phyloP scores from a whole-genome alignment of 2,888 invertebrate species.

The Blera fallax region DNA sequence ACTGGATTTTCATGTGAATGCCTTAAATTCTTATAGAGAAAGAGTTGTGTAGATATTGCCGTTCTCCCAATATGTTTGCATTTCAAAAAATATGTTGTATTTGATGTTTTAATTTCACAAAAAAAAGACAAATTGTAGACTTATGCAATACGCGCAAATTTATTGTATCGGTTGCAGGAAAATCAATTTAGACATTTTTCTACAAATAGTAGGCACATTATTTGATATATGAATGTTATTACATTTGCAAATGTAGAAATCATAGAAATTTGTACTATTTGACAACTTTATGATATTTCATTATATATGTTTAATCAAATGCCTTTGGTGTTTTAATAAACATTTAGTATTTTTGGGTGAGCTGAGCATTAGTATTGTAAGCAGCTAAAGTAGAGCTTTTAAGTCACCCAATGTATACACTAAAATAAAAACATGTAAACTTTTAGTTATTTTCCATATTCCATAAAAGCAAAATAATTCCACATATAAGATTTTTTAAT shows the following conservation, averaged over 20 bases:
- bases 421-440: slow-evolving; percentile 22
- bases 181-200: slow-evolving; percentile 1
- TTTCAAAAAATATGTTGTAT: background rate
- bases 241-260: slow-evolving; percentile 14
- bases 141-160: slow-evolving; percentile 8
- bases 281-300: slow-evolving; percentile 38
- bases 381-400: slow-evolving; percentile 46
- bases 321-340: slow-evolving; percentile 11
- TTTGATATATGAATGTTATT: slow-evolving; percentile 10
- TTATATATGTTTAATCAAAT: slow-evolving; percentile 15
- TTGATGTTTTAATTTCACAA: background rate
- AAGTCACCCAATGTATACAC: slow-evolving; percentile 25
- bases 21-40: background rate
- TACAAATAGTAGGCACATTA: background rate
- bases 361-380: slow-evolving; percentile 24
- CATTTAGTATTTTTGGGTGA: slow-evolving; percentile 29
- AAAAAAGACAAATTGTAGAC: slow-evolving; percentile 3
- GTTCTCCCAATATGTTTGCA: background rate
- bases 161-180: background rate
- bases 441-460: background rate
- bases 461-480: background rate
- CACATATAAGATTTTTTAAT: background rate
- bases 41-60: background rate
- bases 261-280: slow-evolving; percentile 34
- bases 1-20: background rate